phyloP scores from a whole-genome alignment of 2,113 vertebrate genomes.

The Macheiramphus alcinus region DNA sequence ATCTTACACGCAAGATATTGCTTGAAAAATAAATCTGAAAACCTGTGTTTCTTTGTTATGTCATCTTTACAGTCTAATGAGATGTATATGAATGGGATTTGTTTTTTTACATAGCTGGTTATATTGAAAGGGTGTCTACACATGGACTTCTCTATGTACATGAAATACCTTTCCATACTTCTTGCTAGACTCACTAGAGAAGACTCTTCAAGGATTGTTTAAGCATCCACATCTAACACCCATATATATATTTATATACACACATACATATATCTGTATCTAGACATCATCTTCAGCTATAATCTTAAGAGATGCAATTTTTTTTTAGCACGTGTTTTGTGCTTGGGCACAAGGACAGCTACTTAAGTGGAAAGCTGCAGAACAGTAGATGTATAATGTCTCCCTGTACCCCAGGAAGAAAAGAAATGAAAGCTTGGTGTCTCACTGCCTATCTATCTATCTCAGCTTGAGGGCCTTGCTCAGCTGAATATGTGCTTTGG shows the following conservation, averaged over 20 bases:
- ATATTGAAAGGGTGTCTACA: neutral
- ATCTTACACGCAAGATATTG: neutral
- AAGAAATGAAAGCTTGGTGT: neutral
- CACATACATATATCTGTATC: neutral
- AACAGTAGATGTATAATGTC: neutral
- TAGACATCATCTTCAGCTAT: neutral
- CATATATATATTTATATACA: neutral
- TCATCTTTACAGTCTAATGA: neutral
- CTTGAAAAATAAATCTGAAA: constrained; percentile 47
- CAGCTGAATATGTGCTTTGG: neutral
- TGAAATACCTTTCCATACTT: neutral
- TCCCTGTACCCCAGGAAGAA: neutral
- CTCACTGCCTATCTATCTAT: neutral
- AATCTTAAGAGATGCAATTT: neutral
- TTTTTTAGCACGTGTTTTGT: neutral
- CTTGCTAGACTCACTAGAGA: neutral
- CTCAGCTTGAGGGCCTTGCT: neutral
- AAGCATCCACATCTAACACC: neutral
- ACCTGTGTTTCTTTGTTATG: neutral
- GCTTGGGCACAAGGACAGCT: neutral
- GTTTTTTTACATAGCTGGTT: neutral
- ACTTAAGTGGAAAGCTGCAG: neutral
- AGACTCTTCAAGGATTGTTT: neutral
- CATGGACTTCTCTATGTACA: neutral
- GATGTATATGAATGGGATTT: neutral